Percentiles rank a stretch among this genome's conserved stretches.
These are phyloP conservation scores for Phrynocephalus guinanensis DNA, from an alignment of 2,797 vertebrate species.

Conservation along the genomic window DNA sequence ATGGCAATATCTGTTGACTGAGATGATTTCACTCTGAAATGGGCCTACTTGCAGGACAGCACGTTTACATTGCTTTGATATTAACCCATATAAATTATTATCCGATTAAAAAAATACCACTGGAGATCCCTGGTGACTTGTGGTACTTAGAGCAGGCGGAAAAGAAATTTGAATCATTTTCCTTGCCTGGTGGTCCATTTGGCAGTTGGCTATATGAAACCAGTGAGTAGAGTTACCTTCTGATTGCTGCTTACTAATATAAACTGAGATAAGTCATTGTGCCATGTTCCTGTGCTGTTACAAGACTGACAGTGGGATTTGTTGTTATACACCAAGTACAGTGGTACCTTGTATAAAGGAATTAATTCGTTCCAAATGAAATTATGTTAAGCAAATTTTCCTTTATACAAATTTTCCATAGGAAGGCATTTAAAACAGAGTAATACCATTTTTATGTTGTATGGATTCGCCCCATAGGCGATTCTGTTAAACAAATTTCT, in stretches of 20 bases:
- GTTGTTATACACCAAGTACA: not conserved
- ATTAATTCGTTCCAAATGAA: no score
- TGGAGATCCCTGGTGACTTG: not conserved
- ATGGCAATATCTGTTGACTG: not conserved
- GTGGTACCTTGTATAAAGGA: no score
- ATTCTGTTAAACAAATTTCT: no score
- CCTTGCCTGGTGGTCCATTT: not conserved
- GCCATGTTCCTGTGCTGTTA: not conserved
- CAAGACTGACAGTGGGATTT: not conserved
- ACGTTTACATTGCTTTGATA: not conserved
- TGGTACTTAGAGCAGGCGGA: not conserved
- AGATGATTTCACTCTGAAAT: not conserved
- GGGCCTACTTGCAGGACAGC: no score
- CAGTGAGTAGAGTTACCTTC: not conserved
- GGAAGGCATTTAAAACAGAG: no score
- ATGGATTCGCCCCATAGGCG: no score
- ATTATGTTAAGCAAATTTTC: no score
- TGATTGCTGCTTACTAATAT: not conserved
- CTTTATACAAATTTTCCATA: no score
- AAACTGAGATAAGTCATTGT: not conserved
- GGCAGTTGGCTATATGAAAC: not conserved
- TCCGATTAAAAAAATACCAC: not conserved
- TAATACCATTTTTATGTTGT: no score
- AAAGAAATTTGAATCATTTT: not conserved
- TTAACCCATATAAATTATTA: not conserved